Conservation (phyloP, 2,797 vertebrate species). For the Fratercula arctica region DNA sequence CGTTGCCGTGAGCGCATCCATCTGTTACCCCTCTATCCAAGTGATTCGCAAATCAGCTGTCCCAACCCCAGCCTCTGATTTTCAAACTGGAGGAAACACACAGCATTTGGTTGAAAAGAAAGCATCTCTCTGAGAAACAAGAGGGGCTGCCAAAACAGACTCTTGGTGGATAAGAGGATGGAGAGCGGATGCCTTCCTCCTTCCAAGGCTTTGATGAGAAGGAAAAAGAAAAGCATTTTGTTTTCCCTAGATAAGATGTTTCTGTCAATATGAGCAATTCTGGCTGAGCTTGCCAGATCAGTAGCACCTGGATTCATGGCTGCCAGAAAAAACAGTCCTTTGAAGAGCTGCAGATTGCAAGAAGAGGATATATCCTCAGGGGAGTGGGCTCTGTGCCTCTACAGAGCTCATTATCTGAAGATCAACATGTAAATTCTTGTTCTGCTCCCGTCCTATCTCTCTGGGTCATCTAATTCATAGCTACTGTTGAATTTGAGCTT, state of each 20-base stretch:
- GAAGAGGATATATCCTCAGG: slow-evolving; percentile 17
- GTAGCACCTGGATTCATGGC: slow-evolving; percentile 37
- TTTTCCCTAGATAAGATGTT: neutral
- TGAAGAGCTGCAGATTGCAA: slow-evolving; percentile 12
- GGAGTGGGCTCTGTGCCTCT: neutral
- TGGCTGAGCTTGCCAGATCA: slow-evolving; percentile 4
- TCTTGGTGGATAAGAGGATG: neutral
- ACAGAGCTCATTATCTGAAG: neutral
- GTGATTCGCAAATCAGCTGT: neutral
- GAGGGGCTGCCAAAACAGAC: neutral
- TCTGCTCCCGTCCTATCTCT: neutral
- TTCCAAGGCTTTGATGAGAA: neutral
- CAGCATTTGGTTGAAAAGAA: neutral
- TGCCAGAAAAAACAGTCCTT: slow-evolving; percentile 43
- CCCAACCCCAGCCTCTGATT: neutral
- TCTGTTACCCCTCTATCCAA: neutral
- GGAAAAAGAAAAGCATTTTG: neutral
- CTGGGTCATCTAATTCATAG: neutral
- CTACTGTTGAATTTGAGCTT: neutral
- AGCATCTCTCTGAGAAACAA: neutral
- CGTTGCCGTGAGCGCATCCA: neutral
- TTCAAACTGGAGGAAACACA: neutral
- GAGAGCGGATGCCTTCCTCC: neutral
- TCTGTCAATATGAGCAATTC: neutral
- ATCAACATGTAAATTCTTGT: slow-evolving; percentile 37